Percentiles rank a stretch among this genome's conserved stretches.
phyloP scores from a whole-genome alignment of 1,140 invertebrate species.

The Vollenhovia emeryi region DNA sequence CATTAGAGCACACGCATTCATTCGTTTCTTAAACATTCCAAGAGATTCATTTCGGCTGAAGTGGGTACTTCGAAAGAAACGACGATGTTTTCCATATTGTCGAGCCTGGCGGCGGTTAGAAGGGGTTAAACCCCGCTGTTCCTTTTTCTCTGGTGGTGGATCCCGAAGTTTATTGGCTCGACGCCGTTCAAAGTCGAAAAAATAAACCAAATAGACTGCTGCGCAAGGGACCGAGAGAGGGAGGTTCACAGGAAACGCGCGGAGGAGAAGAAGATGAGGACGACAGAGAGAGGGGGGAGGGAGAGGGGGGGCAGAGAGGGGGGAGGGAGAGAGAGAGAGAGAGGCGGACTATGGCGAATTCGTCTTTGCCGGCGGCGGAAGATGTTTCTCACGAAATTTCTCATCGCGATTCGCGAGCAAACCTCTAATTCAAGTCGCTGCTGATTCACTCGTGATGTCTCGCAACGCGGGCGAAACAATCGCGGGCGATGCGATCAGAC shows the following conservation, averaged over 20 bases:
- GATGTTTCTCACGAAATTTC: slow-evolving; percentile 57
- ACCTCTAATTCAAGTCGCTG: slow-evolving; percentile 31
- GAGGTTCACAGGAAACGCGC: slow-evolving; percentile 66
- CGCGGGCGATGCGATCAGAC: slow-evolving; percentile 26
- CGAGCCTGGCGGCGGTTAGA: neutral
- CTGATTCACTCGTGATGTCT: slow-evolving; percentile 67
- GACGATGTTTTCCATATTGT: slow-evolving; percentile 37
- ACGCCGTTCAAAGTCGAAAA: slow-evolving; percentile 59
- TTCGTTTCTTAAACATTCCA: slow-evolving; percentile 9
- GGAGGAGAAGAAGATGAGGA: slow-evolving; percentile 28
- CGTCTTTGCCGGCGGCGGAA: slow-evolving; percentile 15
- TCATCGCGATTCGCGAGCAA: slow-evolving; percentile 21
- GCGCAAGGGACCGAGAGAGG: slow-evolving; percentile 29
- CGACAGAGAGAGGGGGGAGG: slow-evolving; percentile 49
- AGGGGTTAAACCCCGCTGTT: slow-evolving; percentile 55
- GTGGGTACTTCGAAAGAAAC: slow-evolving; percentile 5
- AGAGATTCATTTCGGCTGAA: slow-evolving; percentile 32
- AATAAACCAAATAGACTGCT: slow-evolving; percentile 64
- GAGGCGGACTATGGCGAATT: slow-evolving; percentile 13
- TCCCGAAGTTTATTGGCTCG: slow-evolving; percentile 70
- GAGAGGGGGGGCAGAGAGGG: slow-evolving; percentile 25
- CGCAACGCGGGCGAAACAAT: slow-evolving; percentile 21
- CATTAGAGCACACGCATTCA: neutral
- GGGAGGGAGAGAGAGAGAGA: slow-evolving; percentile 34
- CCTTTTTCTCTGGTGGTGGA: slow-evolving; percentile 56